phyloP scores from a whole-genome alignment of 2,797 vertebrate species.

The Acestrorhynchus altus region DNA sequence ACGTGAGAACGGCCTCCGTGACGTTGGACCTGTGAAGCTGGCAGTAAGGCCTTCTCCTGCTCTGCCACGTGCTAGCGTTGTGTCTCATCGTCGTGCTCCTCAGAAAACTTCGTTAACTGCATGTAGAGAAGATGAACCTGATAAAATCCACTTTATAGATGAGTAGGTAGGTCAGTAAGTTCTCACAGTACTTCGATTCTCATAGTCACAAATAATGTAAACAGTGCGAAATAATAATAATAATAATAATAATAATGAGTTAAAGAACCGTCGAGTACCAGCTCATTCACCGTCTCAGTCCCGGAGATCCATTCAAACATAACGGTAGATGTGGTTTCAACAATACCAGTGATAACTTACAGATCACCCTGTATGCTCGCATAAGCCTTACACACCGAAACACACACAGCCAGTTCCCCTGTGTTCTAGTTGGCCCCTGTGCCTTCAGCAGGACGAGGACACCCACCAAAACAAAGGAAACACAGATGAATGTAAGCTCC shows the following conservation, averaged over 20 bases:
- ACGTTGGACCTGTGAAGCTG: slow-evolving; percentile 3
- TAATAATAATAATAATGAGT: not conserved
- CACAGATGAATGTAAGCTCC: slow-evolving; percentile 79
- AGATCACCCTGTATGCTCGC: slow-evolving; percentile 44
- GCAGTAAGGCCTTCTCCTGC: slow-evolving; percentile 9
- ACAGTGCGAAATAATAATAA: not conserved
- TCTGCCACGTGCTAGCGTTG: slow-evolving; percentile 17
- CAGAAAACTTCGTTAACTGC: slow-evolving; percentile 53
- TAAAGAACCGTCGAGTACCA: slow-evolving; percentile 15
- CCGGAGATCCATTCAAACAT: slow-evolving; percentile 34
- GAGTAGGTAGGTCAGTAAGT: slow-evolving; percentile 44
- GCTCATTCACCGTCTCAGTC: slow-evolving; percentile 27
- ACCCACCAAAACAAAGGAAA: slow-evolving; percentile 73
- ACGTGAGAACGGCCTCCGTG: slow-evolving; percentile 5
- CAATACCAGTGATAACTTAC: slow-evolving; percentile 26
- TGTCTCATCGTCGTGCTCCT: slow-evolving; percentile 34
- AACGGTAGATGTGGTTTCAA: slow-evolving; percentile 26
- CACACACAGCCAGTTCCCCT: slow-evolving; percentile 71
- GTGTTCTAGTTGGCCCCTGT: slow-evolving; percentile 80
- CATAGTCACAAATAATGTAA: slow-evolving; percentile 47
- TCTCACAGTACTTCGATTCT: slow-evolving; percentile 41
- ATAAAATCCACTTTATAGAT: slow-evolving; percentile 46
- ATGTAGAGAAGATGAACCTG: slow-evolving; percentile 51
- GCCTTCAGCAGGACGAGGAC: slow-evolving; percentile 93
- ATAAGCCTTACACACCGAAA: slow-evolving; percentile 39